Evolutionary conservation across 64 coral and sea anemone genomes (phyloP), one percentile per base, ranked within the genome.

Genomic region (Montipora foliosa): DNA sequence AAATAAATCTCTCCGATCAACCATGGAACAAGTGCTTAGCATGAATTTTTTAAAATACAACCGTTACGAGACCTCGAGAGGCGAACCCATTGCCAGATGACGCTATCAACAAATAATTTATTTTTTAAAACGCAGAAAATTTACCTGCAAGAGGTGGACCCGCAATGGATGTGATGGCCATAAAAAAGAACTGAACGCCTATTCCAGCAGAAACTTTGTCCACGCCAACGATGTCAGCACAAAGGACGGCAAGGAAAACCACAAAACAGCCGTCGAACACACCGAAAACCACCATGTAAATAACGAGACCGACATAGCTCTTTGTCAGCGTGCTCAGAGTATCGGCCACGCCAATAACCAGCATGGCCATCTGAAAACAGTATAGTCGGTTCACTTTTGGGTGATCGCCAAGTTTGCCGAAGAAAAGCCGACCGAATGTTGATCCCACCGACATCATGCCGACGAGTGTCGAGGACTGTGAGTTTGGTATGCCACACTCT

Each of bases 361-460:
- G 77, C 81, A 90, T 95, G 1, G 97, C 87, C 57, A 94, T 59
- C 79, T 98, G 97, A 51, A 95, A 98, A 13, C 95, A 71, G 72
- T 98, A 95, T 5, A 98, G 89, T 14, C 97, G 94, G 76, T 98
- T 98, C 53, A 98, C 78, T 75, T 89, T 84, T 10, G 91, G 97
- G 83, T 98, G 94, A 49, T 98, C 97, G 47, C 94, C 93, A 25
- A 98, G 29, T 90, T 95, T 98, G 52, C 97, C 97, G 91, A 95
- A 98, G 77, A 98, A 94, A 2, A 98, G 88, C 69, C 97, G 94
- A 84, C 97, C 97, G 55, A 98, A 93, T 48, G 91, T 98, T 51
- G 97, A 98, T 51, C 97, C 97, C 14, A 98, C 87, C 17, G 97
- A 98, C 97, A 98, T 98, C 67, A 95, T 95, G 4, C 96, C 96